These are phyloP conservation scores for Alexandromys fortis DNA, from an alignment of 2,113 vertebrate species.

Conservation along the genomic window DNA sequence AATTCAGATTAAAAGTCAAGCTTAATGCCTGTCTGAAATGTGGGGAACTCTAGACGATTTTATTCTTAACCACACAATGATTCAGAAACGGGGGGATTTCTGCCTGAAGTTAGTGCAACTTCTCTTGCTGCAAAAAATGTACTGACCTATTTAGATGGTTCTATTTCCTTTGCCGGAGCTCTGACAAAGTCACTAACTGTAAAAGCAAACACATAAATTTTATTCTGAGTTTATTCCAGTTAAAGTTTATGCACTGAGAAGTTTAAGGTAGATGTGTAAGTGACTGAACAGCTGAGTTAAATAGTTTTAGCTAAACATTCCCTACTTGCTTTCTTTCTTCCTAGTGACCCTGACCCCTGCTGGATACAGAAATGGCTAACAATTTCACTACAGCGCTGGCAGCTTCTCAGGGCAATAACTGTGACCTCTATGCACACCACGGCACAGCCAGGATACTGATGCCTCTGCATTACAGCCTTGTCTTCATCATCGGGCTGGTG, in stretches of 20 bases:
- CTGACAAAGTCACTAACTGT: background rate
- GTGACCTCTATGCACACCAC: conserved; percentile 92
- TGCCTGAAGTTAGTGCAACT: background rate
- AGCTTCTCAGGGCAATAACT: conserved; percentile 69
- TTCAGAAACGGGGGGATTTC: conserved; percentile 65
- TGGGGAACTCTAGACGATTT: conserved; percentile 51
- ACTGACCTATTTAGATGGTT: conserved; percentile 23
- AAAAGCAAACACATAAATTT: background rate
- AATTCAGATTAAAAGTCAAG: conserved; percentile 64
- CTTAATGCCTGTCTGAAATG: conserved; percentile 6
- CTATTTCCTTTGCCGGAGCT: conserved; percentile 57
- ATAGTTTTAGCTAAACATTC: conserved; percentile 27
- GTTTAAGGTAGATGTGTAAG: background rate
- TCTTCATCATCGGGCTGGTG: conserved; percentile 91
- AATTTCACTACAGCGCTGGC: conserved; percentile 15
- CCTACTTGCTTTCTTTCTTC: background rate
- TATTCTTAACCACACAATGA: conserved; percentile 68
- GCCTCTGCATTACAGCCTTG: conserved; percentile 89
- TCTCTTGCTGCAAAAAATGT: conserved; percentile 11
- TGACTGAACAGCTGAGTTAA: background rate
- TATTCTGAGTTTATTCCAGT: background rate
- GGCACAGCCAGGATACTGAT: conserved; percentile 89
- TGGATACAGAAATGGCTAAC: conserved; percentile 72
- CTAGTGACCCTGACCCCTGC: conserved; percentile 72
- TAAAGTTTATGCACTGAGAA: background rate